Base-by-base conservation (phyloP, 2,888 invertebrate species). In the Lasioglossum figueresi region DNA sequence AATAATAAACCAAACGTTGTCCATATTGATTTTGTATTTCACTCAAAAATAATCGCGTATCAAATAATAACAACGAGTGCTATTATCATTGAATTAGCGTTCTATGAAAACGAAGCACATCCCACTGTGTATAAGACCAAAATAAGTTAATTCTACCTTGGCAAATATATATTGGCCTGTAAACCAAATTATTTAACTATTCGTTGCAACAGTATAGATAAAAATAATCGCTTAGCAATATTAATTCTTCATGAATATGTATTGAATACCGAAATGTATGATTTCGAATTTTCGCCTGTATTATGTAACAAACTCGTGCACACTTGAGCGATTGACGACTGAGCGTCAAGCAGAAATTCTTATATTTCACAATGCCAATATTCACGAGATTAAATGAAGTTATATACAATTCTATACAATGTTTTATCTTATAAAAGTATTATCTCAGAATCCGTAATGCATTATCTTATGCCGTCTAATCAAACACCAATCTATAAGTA, bases 11-110 rank as follows among this genome's bases (percentile, higher is more conserved):
- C 83, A 66, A 72, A 88, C 31, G n/a, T 27, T 31, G n/a, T 34
- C 82, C 84, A 90, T 90, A 40, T 16, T 79, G n/a, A n/a, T 27
- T 3, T 48, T 6, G 40, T 59, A 3, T 75, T 56, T 31, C 19
- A 31, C 5, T 19, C 2, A 19, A n/a, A 16, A 31, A 19, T 75
- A 37, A n/a, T 23, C 2, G 40, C 37, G 12, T 66, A 79, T 16
- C 12, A 8, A 37, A 73, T 48, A 37, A 37, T 5, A 37, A 6
- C 37, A 59, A 71, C 31, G 34, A n/a, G n/a, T n/a, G n/a, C n/a
- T n/a, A n/a, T n/a, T n/a, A n/a, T n/a, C n/a, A n/a, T 4, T 70
- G 12, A 68, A 68, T 23, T 68, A 68, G 10, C 8, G 34, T 68
- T 40, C n/a, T 37, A 40, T 40, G 4, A 40, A 70, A 40, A 70